Conservation (phyloP, 2,888 invertebrate genomes). For the Cylloceria caligata region DNA sequence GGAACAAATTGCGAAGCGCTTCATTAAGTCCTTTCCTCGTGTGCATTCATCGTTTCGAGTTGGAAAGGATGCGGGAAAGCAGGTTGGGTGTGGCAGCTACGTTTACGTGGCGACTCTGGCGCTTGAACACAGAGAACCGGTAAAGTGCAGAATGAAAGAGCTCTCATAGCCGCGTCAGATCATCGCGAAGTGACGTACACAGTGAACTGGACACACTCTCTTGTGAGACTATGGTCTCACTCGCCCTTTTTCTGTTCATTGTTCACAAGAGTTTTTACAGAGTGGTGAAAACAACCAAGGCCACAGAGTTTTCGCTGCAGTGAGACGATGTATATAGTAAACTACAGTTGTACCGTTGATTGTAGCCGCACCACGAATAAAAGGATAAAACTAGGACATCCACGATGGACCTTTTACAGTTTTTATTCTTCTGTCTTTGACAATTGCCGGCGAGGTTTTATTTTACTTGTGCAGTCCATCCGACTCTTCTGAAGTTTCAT, state of each 20-base stretch:
- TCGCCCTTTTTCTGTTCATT: slow-evolving; percentile 29
- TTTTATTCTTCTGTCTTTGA: slow-evolving; percentile 19
- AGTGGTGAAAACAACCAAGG: slow-evolving; percentile 39
- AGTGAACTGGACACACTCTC: slow-evolving; percentile 22
- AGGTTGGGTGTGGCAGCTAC: slow-evolving; percentile 6
- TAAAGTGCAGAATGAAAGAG: slow-evolving; percentile 16
- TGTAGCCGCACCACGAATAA: slow-evolving; percentile 29
- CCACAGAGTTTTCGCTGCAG: not conserved
- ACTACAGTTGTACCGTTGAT: not conserved
- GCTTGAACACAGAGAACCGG: slow-evolving; percentile 7
- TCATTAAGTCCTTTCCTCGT: slow-evolving; percentile 53
- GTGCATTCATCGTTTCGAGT: slow-evolving; percentile 38
- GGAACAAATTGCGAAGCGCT: slow-evolving; percentile 59
- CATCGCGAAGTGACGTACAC: slow-evolving; percentile 42
- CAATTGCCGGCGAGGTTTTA: slow-evolving; percentile 2
- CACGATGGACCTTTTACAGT: not conserved
- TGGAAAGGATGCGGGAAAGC: slow-evolving; percentile 27
- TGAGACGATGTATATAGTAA: slow-evolving; percentile 10
- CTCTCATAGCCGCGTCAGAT: slow-evolving; percentile 7
- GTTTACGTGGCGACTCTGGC: slow-evolving; percentile 26
- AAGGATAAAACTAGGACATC: slow-evolving; percentile 44
- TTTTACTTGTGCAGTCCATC: slow-evolving; percentile 2
- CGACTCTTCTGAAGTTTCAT: slow-evolving; percentile 2
- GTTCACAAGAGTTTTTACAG: slow-evolving; percentile 42
- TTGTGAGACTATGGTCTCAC: slow-evolving; percentile 6